phyloP scores from a whole-genome alignment of 2,797 vertebrate genomes.

The Clarias fuscus region DNA sequence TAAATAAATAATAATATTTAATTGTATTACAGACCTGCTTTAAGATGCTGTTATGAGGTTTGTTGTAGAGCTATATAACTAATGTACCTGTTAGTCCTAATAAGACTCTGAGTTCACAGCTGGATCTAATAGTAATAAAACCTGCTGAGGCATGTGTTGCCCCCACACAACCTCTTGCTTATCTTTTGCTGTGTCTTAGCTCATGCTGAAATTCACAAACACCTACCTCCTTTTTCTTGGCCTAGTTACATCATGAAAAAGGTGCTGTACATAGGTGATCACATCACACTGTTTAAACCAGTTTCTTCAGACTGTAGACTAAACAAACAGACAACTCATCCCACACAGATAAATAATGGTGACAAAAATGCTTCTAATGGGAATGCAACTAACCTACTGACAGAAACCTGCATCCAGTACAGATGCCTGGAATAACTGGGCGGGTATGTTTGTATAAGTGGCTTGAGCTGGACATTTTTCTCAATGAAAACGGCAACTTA shows the following conservation, averaged over 20 bases:
- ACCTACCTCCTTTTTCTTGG: slow-evolving; percentile 30
- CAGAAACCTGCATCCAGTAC: slow-evolving; percentile 46
- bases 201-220: slow-evolving; percentile 36
- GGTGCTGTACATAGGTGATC: slow-evolving; percentile 40
- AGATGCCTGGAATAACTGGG: slow-evolving; percentile 60
- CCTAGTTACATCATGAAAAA: slow-evolving; percentile 46
- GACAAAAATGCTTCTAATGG: slow-evolving; percentile 26
- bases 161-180: slow-evolving; percentile 25
- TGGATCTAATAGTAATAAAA: slow-evolving; percentile 72
- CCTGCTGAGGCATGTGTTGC: slow-evolving; percentile 55
- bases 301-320: slow-evolving; percentile 53
- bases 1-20: slow-evolving; percentile 3
- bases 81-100: slow-evolving; percentile 70
- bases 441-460: slow-evolving; percentile 72
- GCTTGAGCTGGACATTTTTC: slow-evolving; percentile 69
- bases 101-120: slow-evolving; percentile 68
- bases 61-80: slow-evolving; percentile 58
- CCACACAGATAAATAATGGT: slow-evolving; percentile 40
- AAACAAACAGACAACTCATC: slow-evolving; percentile 53
- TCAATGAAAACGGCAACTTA: slow-evolving; percentile 70
- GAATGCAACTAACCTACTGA: slow-evolving; percentile 28
- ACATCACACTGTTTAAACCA: slow-evolving; percentile 42
- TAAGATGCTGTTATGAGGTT: slow-evolving; percentile 68
- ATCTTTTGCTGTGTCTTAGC: slow-evolving; percentile 14
- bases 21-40: slow-evolving; percentile 37